Percentiles rank a stretch among this genome's conserved stretches.
These are phyloP conservation scores for Alethe castanea DNA, from an alignment of 2,113 vertebrate species.

Conservation along the genomic window DNA sequence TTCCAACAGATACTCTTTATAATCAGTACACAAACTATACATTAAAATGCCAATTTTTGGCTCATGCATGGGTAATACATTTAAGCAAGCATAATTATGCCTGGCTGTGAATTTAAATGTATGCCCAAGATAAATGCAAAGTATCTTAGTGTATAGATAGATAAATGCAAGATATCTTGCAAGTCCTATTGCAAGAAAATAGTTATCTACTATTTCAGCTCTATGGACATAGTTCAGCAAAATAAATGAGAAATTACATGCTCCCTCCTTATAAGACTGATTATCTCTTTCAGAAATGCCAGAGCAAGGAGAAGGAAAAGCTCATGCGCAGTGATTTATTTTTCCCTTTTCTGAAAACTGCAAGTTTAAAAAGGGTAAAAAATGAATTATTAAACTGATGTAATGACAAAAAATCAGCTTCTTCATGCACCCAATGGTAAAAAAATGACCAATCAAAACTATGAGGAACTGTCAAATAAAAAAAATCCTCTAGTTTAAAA, in stretches of 20 bases:
- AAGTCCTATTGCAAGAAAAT: slow-evolving; percentile 77
- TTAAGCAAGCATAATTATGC: slow-evolving; percentile 56
- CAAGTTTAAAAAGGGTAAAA: slow-evolving; percentile 63
- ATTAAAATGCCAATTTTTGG: slow-evolving; percentile 35
- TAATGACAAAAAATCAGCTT: slow-evolving; percentile 59
- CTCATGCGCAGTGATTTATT: slow-evolving; percentile 58
- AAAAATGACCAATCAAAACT: slow-evolving; percentile 74
- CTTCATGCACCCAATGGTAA: slow-evolving; percentile 70
- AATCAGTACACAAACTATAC: slow-evolving; percentile 63
- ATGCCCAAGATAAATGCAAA: slow-evolving; percentile 69
- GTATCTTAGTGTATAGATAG: slow-evolving; percentile 58
- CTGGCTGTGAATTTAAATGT: slow-evolving; percentile 63
- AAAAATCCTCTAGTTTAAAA: slow-evolving; percentile 55
- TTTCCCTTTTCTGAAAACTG: slow-evolving; percentile 55
- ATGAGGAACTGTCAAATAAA: slow-evolving; percentile 75
- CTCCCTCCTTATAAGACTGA: slow-evolving; percentile 41
- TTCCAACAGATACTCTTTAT: not conserved
- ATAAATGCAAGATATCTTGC: slow-evolving; percentile 68
- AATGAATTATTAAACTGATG: slow-evolving; percentile 44
- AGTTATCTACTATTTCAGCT: slow-evolving; percentile 69
- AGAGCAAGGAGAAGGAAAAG: slow-evolving; percentile 65
- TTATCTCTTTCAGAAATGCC: slow-evolving; percentile 45
- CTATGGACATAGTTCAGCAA: slow-evolving; percentile 32
- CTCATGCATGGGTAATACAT: slow-evolving; percentile 75
- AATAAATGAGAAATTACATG: slow-evolving; percentile 58